Evolutionary conservation across 2,797 vertebrate genomes (phyloP), one percentile per base, ranked within the genome.

Genomic region (Oreochromis mossambicus): DNA sequence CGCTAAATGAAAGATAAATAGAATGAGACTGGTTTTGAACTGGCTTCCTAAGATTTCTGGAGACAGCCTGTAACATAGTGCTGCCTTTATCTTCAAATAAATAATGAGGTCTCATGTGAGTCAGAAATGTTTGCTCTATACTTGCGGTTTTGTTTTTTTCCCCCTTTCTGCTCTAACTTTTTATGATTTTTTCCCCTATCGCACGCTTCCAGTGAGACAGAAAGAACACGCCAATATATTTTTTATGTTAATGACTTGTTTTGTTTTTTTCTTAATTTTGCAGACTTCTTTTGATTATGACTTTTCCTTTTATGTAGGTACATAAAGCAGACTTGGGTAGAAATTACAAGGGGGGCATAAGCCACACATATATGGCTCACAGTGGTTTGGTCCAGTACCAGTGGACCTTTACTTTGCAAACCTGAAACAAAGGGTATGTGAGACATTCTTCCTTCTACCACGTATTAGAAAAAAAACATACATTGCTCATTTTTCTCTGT

Each of bases 401-500:
- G 6, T 6, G 63, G 63, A 12, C n/a, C 66, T 70, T 46, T 43
- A 46, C 14, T 70, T 46, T 70, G 38, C 21, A 70, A 43, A 70
- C 38, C 14, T 70, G 14, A 70, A 17, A 46, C 66, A 46, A 70
- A 70, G 41, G 21, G 24, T 11, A 24, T 70, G 66, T 29, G 66
- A 43, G 38, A 46, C 66, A 6, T 11, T 21, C 0, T 0, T 15
- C 21, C 15, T 26, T 43, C 38, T 26, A 24, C 38, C 0, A 70
- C 14, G 2, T 26, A 3, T 3, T 7, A 43, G 8, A 10, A 70
- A 38, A 38, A 43, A 43, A 46, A 46, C 2, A 51, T 5, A 9
- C 21, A n/a, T 7, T 63, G 17, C 32, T 61, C 9, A 11, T 36
- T n/a, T n/a, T 36, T 36, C 17, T 63, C 32, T n/a, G 0, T 0